phyloP scores from a whole-genome alignment of 2,113 vertebrate species.

The Gorilla gorilla region DNA sequence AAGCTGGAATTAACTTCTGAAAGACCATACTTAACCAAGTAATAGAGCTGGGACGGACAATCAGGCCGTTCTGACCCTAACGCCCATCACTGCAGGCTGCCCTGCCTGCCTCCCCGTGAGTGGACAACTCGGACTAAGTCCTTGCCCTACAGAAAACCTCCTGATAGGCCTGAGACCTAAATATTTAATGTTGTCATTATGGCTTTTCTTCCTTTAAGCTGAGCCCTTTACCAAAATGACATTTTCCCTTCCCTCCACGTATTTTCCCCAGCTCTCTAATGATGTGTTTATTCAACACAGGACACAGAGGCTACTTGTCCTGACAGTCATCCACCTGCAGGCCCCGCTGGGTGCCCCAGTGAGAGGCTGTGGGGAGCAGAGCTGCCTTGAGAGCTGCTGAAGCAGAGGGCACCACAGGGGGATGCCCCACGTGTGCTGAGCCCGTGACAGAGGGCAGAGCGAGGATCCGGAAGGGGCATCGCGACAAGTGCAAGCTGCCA shows the following conservation, averaged over 20 bases:
- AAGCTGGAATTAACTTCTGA: not conserved
- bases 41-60: not conserved
- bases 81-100: not conserved
- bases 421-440: not conserved
- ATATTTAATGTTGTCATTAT: conserved; percentile 50
- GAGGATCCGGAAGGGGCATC: not conserved
- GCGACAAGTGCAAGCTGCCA: not conserved
- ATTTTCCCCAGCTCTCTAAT: not conserved
- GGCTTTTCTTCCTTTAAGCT: conserved; percentile 54
- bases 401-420: not conserved
- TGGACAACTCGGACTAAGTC: not conserved
- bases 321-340: not conserved
- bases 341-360: accelerated
- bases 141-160: not conserved
- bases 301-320: not conserved
- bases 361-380: not conserved
- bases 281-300: not conserved
- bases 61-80: not conserved
- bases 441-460: not conserved
- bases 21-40: not conserved
- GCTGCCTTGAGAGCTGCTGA: not conserved
- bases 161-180: not conserved
- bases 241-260: not conserved
- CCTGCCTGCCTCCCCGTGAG: not conserved
- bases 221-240: conserved; percentile 55